Conservation (phyloP, 2,797 vertebrate genomes). For the Chaetodon trifasciatus region DNA sequence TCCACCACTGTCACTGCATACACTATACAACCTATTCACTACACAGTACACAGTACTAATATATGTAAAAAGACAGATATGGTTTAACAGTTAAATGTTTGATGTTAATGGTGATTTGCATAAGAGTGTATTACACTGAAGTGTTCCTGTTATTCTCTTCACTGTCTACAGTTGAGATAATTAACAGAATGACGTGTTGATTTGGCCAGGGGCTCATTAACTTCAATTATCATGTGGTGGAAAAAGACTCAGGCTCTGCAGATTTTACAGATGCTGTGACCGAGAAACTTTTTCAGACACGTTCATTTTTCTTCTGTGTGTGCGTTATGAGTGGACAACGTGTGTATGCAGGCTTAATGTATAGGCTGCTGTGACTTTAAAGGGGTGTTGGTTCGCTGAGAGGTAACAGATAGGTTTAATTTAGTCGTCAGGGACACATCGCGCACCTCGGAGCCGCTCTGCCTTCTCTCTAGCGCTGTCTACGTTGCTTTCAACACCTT, state of each 20-base stretch:
- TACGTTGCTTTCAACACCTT: constrained; percentile 5
- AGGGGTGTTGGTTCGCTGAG: constrained; percentile 80
- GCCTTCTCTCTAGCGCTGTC: constrained; percentile 11
- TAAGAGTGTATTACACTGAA: not conserved
- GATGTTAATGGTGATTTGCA: not conserved
- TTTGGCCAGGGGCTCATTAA: constrained; percentile 6
- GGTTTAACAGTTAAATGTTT: not conserved
- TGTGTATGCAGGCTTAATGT: constrained; percentile 9
- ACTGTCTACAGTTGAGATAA: constrained; percentile 3
- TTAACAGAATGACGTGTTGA: constrained; percentile 9
- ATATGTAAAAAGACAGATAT: not conserved
- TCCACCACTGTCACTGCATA: not conserved
- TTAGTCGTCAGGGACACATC: constrained; percentile 55
- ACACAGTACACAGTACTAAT: no score
- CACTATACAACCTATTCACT: not conserved
- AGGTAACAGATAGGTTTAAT: constrained; percentile 75
- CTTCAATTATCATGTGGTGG: not conserved
- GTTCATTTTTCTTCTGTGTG: not conserved
- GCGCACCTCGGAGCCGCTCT: constrained; percentile 49
- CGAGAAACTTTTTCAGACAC: not conserved
- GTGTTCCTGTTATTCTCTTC: not conserved
- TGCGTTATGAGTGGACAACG: not conserved
- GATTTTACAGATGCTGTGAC: not conserved
- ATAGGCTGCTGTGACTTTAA: constrained; percentile 82
- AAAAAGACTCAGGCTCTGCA: not conserved